phyloP scores from a whole-genome alignment of 2,888 invertebrate species.

The Chouioia cunea region DNA sequence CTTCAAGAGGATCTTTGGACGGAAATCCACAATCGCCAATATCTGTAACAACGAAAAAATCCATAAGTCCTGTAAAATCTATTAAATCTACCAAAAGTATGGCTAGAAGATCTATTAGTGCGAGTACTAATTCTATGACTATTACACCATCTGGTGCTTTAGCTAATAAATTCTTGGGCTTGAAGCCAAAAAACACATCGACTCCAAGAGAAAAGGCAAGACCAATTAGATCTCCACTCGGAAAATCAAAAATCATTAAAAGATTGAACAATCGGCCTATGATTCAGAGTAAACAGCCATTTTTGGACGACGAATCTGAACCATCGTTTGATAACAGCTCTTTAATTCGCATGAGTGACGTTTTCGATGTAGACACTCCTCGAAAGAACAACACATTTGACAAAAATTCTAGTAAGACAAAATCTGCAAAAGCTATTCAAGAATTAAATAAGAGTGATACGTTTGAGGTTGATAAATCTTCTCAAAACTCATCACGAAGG shows the following conservation, averaged over 20 bases:
- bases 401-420: conserved; percentile 28
- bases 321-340: conserved; percentile 28
- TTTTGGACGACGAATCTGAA: conserved; percentile 47
- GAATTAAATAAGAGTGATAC: not conserved
- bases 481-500: conserved; percentile 19
- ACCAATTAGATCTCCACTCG: conserved; percentile 17
- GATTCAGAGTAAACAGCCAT: not conserved
- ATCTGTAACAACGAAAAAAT: not conserved
- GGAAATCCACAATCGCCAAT: conserved; percentile 14
- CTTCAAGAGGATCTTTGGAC: not conserved
- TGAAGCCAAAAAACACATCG: conserved; percentile 39
- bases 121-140: not conserved
- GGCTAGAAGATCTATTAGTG: not conserved
- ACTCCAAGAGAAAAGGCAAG: conserved; percentile 42
- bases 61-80: conserved; percentile 5
- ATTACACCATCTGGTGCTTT: conserved; percentile 28
- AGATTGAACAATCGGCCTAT: conserved; percentile 21
- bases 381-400: conserved; percentile 36
- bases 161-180: conserved; percentile 22
- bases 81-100: conserved; percentile 4
- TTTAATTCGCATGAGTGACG: conserved; percentile 45
- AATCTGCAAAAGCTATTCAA: conserved; percentile 11
- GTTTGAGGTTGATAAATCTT: too few relatives aligned
- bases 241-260: conserved; percentile 36
- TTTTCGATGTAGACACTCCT: conserved; percentile 45